Evolutionary conservation across 1,140 invertebrate species (phyloP), one percentile per base, ranked within the genome.

Genomic region (Neomicropteryx cornuta): DNA sequence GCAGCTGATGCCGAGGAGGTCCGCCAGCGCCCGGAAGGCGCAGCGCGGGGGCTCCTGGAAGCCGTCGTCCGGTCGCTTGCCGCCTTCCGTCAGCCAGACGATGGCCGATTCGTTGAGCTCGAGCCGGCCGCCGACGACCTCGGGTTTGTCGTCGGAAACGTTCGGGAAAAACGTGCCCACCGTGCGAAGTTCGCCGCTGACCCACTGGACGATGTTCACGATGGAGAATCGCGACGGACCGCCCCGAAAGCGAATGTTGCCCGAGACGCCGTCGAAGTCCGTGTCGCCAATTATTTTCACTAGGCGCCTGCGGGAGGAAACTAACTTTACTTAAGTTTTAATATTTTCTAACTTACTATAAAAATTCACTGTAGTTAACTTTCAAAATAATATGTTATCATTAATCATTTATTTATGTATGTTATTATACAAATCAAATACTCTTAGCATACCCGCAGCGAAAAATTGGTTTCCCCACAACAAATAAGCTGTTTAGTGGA

Each of bases 191-290:
- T 60, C 55, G 21, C 70, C 67, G 43, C 75, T 54, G 3, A 77
- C 58, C 68, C 76, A 81, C 50, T 89, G 83, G n/a, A 77, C 59
- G 8, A 90, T 68, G 46, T 79, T 71, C 5, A 89, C 73, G 3
- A 72, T 68, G 1, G 79, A 78, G 31, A 76, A 66, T 19, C 84
- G 62, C 1, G 84, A 85, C 5, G 80, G 72, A 1, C 74, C 75
- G 1, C 73, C 73, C 3, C 68, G 50, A 55, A 89, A 90, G 40
- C 72, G 71, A 3, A 90, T 79, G 22, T 68, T 60, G 1, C 87
- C 87, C 2, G 85, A 86, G 1, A 88, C 80, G 2, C 87, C 86
- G 18, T 74, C 51, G 50, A 88, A 89, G 48, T 83, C 71, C 0
- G 78, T 81, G 35, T 66, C 51, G 28, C 66, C 54, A 21, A 80